Base-by-base conservation (phyloP, 2,113 vertebrate species). In the Paramisgurnus dabryanus region DNA sequence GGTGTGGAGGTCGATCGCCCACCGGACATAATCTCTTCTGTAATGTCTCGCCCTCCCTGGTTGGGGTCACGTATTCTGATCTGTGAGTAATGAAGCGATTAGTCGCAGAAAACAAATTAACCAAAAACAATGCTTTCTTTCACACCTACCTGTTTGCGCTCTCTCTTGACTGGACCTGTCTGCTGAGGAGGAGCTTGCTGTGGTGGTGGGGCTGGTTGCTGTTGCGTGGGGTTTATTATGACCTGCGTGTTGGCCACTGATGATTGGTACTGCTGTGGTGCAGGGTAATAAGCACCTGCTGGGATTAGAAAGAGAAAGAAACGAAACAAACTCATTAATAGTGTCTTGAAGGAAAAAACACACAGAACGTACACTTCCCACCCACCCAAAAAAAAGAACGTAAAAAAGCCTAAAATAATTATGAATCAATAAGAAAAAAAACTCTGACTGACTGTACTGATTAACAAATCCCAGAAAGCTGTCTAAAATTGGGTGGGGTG, bases 61-160 rank as follows among this genome's bases (percentile, higher is more conserved):
- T 96, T 99, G 39, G 97, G 97, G 89, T 98, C 97, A 93, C 97
- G 93, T 95, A 99, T 99, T 92, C 93, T 95, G 87, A 99, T 98
- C 97, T 99, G 53, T 61, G 15, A 17, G 3, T 49, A 15, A 50
- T 0, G n/a, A 40, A 7, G 39, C 47, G 53, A 5, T 50, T 50
- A 71, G 0, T 13, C 4, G 4, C 80, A 74, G 40, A 43, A 11
- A 39, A 72, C 1, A 18, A 43, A 53, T 43, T n/a, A 22, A 67
- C 22, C 10, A 4, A 0, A 27, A 47, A 17, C 7, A 34, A 12
- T 11, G 13, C 15, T 11, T 22, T 67, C 34, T 3, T 55, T 15
- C 22, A 1, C 22, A 87, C 75, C 82, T 84, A 99, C 97, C 92
- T 93, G 95, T 91, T 95, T 98, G 70, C 97, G 95, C 77, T 98